Evolutionary conservation across 2,113 vertebrate genomes (phyloP).

Genomic region (Gallinago media): DNA sequence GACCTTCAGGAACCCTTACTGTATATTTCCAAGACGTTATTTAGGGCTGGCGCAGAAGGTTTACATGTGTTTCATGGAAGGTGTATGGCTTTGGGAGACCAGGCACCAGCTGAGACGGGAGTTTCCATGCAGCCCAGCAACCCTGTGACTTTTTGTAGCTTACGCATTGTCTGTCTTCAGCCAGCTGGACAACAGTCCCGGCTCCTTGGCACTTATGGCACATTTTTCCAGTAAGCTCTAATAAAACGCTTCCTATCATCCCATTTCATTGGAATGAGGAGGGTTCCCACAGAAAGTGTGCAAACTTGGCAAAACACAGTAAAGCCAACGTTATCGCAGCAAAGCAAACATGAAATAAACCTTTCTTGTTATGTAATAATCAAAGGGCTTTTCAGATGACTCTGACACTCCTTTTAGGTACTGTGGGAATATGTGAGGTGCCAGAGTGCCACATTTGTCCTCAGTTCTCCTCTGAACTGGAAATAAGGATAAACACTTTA

Average conservation of each 20-base stretch:
- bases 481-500: constrained; percentile 39
- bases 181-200: constrained; percentile 69
- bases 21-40: constrained; percentile 21
- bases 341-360: constrained; percentile 52
- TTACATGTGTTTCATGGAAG: constrained; percentile 42
- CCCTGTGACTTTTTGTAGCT: constrained; percentile 50
- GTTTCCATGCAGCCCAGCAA: constrained; percentile 31
- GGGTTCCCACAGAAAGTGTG: constrained; percentile 73
- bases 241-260: constrained; percentile 78
- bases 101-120: constrained; percentile 16
- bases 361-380: constrained; percentile 44
- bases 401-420: constrained; percentile 57
- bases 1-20: neutral
- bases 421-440: constrained; percentile 4
- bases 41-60: neutral
- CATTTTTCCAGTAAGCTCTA: constrained; percentile 75
- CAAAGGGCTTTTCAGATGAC: constrained; percentile 45
- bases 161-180: constrained; percentile 43
- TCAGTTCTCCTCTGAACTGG: constrained; percentile 56
- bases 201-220: constrained; percentile 66
- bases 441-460: constrained; percentile 43
- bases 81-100: neutral
- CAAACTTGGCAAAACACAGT: constrained; percentile 64
- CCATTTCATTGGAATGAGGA: constrained; percentile 65
- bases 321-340: constrained; percentile 45